phyloP scores from a whole-genome alignment of 2,888 invertebrate genomes.

The Thymelicus sylvestris region DNA sequence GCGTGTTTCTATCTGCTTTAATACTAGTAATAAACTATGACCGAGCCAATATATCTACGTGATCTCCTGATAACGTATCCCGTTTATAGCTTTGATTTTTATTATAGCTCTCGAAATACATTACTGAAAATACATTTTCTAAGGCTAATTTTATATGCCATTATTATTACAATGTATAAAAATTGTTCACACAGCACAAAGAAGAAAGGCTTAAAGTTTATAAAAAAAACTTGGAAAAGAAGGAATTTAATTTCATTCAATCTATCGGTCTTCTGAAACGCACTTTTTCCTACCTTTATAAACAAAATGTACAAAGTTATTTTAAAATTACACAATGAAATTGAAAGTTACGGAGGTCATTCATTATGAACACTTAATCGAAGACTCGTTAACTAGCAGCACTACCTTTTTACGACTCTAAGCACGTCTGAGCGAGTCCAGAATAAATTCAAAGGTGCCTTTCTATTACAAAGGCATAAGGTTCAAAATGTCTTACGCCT shows the following conservation, averaged over 20 bases:
- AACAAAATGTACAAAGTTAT: constrained; percentile 2
- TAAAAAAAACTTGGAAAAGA: too few relatives aligned
- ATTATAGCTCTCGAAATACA: too few relatives aligned
- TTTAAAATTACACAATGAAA: constrained; percentile 10
- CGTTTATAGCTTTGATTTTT: too few relatives aligned
- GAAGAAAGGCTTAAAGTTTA: too few relatives aligned
- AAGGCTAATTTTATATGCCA: too few relatives aligned
- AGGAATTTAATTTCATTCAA: too few relatives aligned
- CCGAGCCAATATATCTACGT: background rate
- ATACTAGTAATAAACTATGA: background rate
- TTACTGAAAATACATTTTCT: too few relatives aligned
- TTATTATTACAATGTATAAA: too few relatives aligned
- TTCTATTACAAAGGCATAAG: background rate
- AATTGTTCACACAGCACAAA: too few relatives aligned
- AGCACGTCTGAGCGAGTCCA: background rate
- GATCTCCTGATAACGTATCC: background rate
- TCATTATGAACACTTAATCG: constrained; percentile 3
- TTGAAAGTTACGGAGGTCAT: constrained; percentile 8
- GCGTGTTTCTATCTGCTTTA: background rate
- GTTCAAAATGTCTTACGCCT: background rate
- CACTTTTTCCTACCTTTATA: background rate
- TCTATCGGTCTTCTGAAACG: too few relatives aligned
- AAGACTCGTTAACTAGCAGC: background rate
- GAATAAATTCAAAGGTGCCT: background rate
- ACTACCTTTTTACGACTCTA: constrained; percentile 1